phyloP scores from a whole-genome alignment of 2,113 vertebrate species.

The rat (Rattus norvegicus) region GRCr8 NC_086031.1:16178501-16179000 shows the following conservation, averaged over 20 bases:
- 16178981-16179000: too few relatives aligned
- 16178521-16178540: too few relatives aligned
- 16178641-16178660: neutral
- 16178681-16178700: neutral
- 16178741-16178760: rapidly evolving
- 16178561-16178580: too few relatives aligned
- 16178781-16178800: neutral
- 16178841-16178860: neutral
- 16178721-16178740: rapidly evolving
- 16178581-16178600: too few relatives aligned
- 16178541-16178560: too few relatives aligned
- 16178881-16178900: neutral
- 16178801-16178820: neutral
- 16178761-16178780: neutral
- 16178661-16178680: neutral
- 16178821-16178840: neutral
- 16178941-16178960: too few relatives aligned
- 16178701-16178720: neutral
- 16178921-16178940: too few relatives aligned
- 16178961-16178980: too few relatives aligned
- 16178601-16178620: too few relatives aligned
- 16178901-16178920: too few relatives aligned
- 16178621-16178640: too few relatives aligned
- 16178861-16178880: neutral
- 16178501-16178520: too few relatives aligned